Evolutionary conservation across 1,140 invertebrate genomes (phyloP).

Genomic region (Fopius arisanus): DNA sequence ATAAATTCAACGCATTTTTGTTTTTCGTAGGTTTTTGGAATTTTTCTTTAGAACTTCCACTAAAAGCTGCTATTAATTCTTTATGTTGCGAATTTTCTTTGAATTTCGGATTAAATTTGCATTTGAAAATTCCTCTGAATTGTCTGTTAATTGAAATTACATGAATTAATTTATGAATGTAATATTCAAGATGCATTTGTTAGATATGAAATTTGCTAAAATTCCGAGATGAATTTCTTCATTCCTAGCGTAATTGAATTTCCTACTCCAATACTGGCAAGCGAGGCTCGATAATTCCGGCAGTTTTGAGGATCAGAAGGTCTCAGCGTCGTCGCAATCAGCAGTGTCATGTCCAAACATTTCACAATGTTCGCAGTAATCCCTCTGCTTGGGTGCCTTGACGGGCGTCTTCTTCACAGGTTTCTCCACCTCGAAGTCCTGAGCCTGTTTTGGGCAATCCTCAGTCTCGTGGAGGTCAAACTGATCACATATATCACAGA

Average conservation of each 20-base stretch:
- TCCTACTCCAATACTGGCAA: not conserved
- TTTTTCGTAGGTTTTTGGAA: no score
- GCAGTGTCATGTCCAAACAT: constrained; percentile 82
- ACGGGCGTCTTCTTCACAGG: constrained; percentile 58
- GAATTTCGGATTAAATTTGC: no score
- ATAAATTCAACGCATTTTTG: constrained; percentile 26
- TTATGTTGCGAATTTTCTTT: no score
- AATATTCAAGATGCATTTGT: no score
- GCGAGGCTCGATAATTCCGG: not conserved
- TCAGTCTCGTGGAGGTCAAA: constrained; percentile 97
- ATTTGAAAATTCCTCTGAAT: no score
- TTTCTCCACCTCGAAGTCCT: constrained; percentile 65
- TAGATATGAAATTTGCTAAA: no score
- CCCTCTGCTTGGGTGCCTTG: constrained; percentile 68
- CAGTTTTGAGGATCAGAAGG: constrained; percentile 68
- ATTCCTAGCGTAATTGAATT: no score
- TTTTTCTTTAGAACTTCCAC: no score
- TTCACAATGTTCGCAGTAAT: constrained; percentile 95
- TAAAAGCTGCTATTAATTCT: no score
- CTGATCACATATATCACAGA: constrained; percentile 97
- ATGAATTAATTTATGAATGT: no score
- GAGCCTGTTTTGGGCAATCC: constrained; percentile 90
- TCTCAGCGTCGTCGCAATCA: constrained; percentile 83
- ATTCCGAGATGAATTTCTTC: no score
- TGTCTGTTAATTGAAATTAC: no score